Percentiles rank a stretch among this genome's conserved stretches.
These are phyloP conservation scores for Mastacembelus armatus DNA, from an alignment of 2,797 vertebrate genomes.

Conservation along the genomic window DNA sequence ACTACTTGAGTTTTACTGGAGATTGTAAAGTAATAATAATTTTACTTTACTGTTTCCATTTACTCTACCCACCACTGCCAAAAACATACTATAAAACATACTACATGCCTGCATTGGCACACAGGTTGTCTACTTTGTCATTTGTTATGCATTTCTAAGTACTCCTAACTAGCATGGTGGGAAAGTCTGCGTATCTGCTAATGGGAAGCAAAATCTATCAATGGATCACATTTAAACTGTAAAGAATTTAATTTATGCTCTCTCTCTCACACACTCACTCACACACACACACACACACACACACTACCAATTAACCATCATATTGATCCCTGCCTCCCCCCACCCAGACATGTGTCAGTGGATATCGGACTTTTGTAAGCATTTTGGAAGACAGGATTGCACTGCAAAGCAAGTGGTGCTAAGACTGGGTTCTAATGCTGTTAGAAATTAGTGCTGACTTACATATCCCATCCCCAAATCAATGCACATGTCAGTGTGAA, in stretches of 20 bases:
- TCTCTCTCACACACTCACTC: conserved; percentile 15
- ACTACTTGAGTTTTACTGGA: no score
- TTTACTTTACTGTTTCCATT: no score
- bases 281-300: conserved; percentile 12
- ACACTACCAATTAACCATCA: conserved; percentile 66
- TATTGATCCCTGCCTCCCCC: conserved; percentile 69
- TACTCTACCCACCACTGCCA: no score
- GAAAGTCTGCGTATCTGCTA: conserved; percentile 41
- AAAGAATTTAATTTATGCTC: conserved; percentile 31
- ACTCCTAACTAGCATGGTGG: conserved; percentile 39
- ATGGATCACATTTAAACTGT: conserved; percentile 48
- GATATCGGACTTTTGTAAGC: conserved; percentile 61
- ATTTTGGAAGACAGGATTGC: conserved; percentile 60
- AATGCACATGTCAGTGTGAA: conserved; percentile 55
- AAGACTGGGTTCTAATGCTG: conserved; percentile 39
- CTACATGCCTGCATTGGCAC: neutral
- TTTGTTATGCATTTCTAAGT: conserved; percentile 31
- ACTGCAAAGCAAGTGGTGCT: conserved; percentile 47
- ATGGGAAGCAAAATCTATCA: conserved; percentile 51
- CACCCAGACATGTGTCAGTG: conserved; percentile 56
- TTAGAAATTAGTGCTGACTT: conserved; percentile 70
- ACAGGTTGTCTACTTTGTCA: conserved; percentile 10
- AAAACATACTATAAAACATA: conserved; percentile 10
- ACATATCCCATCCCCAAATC: conserved; percentile 53
- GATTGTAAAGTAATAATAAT: no score